Conservation (phyloP, 2,797 vertebrate genomes). For the Schizothorax lantsangensis region DNA sequence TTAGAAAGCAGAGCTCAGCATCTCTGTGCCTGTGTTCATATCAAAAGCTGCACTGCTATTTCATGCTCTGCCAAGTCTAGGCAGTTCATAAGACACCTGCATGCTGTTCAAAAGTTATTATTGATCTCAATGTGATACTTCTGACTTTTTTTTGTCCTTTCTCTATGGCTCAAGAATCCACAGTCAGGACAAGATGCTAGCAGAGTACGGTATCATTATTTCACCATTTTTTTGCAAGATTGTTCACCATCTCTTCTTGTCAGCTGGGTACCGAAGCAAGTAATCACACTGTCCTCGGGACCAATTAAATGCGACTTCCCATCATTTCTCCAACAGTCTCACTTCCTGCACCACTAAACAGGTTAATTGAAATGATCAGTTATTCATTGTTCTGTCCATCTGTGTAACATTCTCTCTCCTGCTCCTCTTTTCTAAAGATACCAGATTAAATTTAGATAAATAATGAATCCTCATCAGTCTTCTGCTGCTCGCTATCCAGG, state of each 20-base stretch:
- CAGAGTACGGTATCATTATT: background rate
- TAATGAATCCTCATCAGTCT: constrained; percentile 8
- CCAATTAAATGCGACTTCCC: constrained; percentile 32
- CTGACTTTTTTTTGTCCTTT: background rate
- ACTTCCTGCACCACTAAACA: constrained; percentile 49
- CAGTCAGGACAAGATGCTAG: background rate
- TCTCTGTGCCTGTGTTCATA: background rate
- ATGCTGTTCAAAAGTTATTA: background rate
- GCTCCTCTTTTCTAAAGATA: background rate
- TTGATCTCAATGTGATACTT: background rate
- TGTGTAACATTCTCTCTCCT: background rate
- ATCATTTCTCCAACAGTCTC: constrained; percentile 24
- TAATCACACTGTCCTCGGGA: constrained; percentile 37
- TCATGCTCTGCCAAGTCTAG: constrained; percentile 3
- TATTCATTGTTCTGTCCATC: constrained; percentile 23
- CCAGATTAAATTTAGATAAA: constrained; percentile 20
- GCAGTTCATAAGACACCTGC: constrained; percentile 10
- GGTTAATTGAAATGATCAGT: constrained; percentile 38
- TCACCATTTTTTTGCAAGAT: background rate
- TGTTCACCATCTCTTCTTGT: constrained; percentile 7
- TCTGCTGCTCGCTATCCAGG: background rate
- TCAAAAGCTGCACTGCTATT: background rate
- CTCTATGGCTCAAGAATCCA: background rate
- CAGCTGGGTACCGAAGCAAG: constrained; percentile 10
- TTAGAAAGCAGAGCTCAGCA: background rate